Evolutionary conservation across 2,113 vertebrate species (phyloP), one percentile per base, ranked within the genome.

Genomic region (Tauraco erythrolophus): DNA sequence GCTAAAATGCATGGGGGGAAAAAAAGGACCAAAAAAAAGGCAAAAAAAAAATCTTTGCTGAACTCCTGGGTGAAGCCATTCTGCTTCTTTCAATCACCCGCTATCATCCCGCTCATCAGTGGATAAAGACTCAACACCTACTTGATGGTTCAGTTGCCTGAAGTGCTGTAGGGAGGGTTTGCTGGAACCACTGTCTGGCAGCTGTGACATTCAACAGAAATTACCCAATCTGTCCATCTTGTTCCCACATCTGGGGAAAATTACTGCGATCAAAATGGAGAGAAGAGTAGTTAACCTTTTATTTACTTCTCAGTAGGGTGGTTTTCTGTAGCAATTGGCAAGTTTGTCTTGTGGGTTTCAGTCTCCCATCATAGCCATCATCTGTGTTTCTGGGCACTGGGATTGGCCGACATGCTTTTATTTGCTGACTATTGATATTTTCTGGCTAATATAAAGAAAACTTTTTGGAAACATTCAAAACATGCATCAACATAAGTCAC

Each of bases 261-360:
- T 95, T 53, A 88, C 94, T 91, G 72, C 79, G 46, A 90, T 97
- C 77, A 53, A 78, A 95, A 72, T 14, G n/a, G 64, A 60, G 74
- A 45, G 80, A 53, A 28, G 53, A 71, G 56, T 54, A 33, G 75
- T 85, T 92, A 82, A 45, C 94, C 77, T 95, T 75, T 57, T 72
- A 37, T 93, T 91, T 93, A 41, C 54, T 70, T 82, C 91, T 74
- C 74, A 72, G 76, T 31, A 68, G 51, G 82, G 33, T 25, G 7
- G 2, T 7, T 84, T 89, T 85, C 76, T 87, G 54, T 35, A 89
- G 58, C 28, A 50, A 12, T 91, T 81, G 66, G 60, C 24, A 80
- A 64, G 17, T 82, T 89, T 16, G 62, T 88, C 30, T 56, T 46
- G 17, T 0, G 22, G 54, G 33, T 74, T 92, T 88, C 33, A 21